Base-by-base conservation (phyloP, 2,797 vertebrate genomes). In the Pogoniulus pusillus region DNA sequence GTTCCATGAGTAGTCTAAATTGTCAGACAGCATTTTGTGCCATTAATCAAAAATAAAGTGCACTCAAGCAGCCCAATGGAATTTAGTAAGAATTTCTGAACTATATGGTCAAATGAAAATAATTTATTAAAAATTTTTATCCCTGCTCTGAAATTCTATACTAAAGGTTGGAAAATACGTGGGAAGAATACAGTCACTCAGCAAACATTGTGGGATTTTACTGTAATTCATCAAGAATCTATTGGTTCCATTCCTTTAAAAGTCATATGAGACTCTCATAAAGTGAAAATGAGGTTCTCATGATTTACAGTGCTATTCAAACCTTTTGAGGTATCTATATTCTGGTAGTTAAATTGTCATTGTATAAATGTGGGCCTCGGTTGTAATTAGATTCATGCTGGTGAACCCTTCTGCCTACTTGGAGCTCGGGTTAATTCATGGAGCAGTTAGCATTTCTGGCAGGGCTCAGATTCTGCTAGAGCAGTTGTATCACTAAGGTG, bases 351-450 rank as follows among this genome's bases (percentile, higher is more conserved):
- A 73, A 45, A 63, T 59, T 83, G 77, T 83, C 80, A 60, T 41
- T 93, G 69, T 27, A 27, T 24, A 73, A 78, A 59, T 69, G 49
- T 64, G 26, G 24, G n/a, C 37, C 71, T 86, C 64, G 45, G 4
- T 73, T 82, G 39, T 87, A 90, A 95, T 90, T 80, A 82, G 87
- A 53, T 79, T 71, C 92, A 32, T 75, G 84, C 93, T 94, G 93
- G 18, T 62, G 63, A 90, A 64, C 84, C 90, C 91, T 95, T 89
- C 93, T 93, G 93, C 79, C 65, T 70, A 8, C 72, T 69, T 93
- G 91, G 86, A 90, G 72, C 76, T 81, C 23, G 39, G 88, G 87
- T 93, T 95, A 91, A 91, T 80, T 49, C 88, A 37, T 49, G 63
- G 82, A 93, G 22, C 43, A 70, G 30, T 23, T 83, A 93, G 22